Percentiles rank a stretch among this genome's conserved stretches.
Conservation (phyloP, 2,888 invertebrate genomes). For the Anticlea derivata region DNA sequence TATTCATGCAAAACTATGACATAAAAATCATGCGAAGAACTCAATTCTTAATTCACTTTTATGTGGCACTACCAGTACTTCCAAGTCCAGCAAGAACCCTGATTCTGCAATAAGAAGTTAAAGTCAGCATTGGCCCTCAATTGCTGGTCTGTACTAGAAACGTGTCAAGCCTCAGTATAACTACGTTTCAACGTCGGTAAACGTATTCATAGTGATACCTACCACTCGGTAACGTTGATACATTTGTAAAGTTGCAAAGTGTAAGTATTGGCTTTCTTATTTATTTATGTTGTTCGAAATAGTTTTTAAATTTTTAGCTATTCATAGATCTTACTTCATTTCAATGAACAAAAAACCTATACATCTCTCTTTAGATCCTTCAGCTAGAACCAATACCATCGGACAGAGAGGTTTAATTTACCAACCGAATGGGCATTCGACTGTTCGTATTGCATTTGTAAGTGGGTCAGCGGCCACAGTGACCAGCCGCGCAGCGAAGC, state of each 20-base stretch:
- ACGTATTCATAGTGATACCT: conserved; percentile 11
- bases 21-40: no score
- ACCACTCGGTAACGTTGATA: background rate
- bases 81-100: background rate
- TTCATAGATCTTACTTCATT: background rate
- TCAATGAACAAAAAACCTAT: background rate
- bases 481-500: conserved; percentile 3
- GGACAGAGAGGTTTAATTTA: conserved; percentile 9
- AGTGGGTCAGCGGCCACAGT: conserved; percentile 14
- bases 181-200: background rate
- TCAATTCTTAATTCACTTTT: no score
- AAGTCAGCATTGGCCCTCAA: background rate
- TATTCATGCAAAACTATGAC: no score
- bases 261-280: no score
- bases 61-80: no score
- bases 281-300: no score
- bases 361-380: background rate
- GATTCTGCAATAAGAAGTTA: background rate
- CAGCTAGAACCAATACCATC: background rate
- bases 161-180: conserved; percentile 6
- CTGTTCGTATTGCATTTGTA: conserved; percentile 10
- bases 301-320: background rate
- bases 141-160: background rate
- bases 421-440: conserved; percentile 5
- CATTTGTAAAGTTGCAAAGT: background rate